Conservation (phyloP, 2,797 vertebrate genomes). For the Poeciliopsis turneri region DNA sequence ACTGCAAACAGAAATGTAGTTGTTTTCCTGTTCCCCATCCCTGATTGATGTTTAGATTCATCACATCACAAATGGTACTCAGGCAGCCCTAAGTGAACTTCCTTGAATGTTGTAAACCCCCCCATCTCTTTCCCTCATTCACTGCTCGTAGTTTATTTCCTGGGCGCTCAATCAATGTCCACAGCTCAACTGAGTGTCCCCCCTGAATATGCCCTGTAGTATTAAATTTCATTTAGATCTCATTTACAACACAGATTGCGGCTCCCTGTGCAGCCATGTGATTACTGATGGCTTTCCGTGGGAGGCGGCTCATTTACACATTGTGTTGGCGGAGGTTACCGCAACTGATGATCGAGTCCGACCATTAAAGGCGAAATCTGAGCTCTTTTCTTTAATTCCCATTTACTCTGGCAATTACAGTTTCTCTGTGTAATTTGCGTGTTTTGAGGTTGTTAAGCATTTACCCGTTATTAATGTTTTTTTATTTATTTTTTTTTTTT, state of each 20-base stretch:
- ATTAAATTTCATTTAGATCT: constrained; percentile 74
- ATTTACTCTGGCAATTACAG: constrained; percentile 58
- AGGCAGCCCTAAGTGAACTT: constrained; percentile 28
- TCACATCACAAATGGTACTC: constrained; percentile 52
- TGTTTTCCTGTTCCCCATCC: constrained; percentile 33
- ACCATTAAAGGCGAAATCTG: constrained; percentile 59
- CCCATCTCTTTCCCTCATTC: constrained; percentile 22
- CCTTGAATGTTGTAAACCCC: constrained; percentile 36
- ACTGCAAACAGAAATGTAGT: constrained; percentile 52
- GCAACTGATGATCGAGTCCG: constrained; percentile 44
- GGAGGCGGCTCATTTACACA: constrained; percentile 58
- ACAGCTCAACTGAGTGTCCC: constrained; percentile 58
- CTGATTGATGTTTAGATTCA: constrained; percentile 44
- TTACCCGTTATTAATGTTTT: background rate
- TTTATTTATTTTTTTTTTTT: background rate
- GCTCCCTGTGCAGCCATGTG: constrained; percentile 58
- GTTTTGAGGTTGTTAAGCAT: constrained; percentile 18
- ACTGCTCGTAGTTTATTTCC: constrained; percentile 61
- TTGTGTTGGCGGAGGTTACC: constrained; percentile 59
- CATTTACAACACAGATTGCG: constrained; percentile 68
- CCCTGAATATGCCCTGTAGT: constrained; percentile 57
- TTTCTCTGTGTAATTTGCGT: constrained; percentile 28
- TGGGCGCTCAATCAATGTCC: constrained; percentile 64
- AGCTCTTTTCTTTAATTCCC: constrained; percentile 48
- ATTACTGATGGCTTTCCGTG: constrained; percentile 66